These are phyloP conservation scores for Ochlodes sylvanus DNA, from an alignment of 2,888 invertebrate species.

Conservation along the genomic window DNA sequence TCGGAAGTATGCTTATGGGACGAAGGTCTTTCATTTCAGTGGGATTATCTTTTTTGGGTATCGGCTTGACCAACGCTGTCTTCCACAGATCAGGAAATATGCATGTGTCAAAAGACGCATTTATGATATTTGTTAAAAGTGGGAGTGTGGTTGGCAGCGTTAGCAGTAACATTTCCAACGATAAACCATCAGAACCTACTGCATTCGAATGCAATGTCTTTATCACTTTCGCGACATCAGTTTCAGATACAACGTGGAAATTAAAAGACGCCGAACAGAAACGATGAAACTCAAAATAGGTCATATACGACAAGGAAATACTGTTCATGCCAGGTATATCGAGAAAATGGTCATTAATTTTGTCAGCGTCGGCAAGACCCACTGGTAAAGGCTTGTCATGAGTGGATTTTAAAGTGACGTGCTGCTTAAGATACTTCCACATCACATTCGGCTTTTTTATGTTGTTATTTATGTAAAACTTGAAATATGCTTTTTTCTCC, in stretches of 20 bases:
- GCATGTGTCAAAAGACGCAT: not conserved
- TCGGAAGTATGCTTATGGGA: conserved; percentile 5
- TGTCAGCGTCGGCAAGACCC: conserved; percentile 11
- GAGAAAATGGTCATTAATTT: not conserved
- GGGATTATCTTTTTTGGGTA: conserved; percentile 5
- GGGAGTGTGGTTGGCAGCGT: not conserved
- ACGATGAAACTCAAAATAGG: conserved; percentile 6
- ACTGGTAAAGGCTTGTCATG: not conserved
- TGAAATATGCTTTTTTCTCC: conserved; percentile 26
- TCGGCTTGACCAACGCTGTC: not conserved
- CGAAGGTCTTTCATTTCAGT: conserved; percentile 2
- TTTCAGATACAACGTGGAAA: not conserved
- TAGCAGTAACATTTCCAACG: conserved; percentile 13
- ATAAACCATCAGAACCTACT: not conserved
- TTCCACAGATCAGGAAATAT: not conserved
- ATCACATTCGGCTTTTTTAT: conserved; percentile 15
- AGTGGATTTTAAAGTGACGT: conserved; percentile 4
- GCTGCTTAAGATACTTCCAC: conserved; percentile 38
- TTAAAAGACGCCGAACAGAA: not conserved
- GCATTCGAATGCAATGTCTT: conserved; percentile 4
- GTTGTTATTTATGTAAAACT: conserved; percentile 28
- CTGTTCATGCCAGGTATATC: not conserved
- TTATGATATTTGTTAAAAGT: not conserved
- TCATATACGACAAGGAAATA: not conserved
- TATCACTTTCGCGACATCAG: not conserved